Conservation (phyloP, 2,888 invertebrate species). For the Seira musarum region DNA sequence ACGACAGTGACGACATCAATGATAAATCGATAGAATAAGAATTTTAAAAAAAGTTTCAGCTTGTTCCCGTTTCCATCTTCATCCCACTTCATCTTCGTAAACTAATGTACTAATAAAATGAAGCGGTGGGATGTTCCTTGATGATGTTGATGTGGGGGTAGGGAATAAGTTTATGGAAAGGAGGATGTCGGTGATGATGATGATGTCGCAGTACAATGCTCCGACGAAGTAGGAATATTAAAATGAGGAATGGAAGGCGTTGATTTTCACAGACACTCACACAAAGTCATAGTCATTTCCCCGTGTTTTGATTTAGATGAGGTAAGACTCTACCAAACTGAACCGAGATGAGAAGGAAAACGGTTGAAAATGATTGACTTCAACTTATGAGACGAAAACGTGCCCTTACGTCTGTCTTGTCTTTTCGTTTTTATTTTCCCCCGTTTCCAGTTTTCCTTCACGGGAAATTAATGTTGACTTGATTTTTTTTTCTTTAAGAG, state of each 20-base stretch:
- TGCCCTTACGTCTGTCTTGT: too few relatives aligned
- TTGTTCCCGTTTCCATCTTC: background rate
- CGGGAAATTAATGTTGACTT: background rate
- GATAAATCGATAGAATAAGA: conserved; percentile 33
- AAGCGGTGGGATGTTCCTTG: background rate
- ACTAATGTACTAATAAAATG: too few relatives aligned
- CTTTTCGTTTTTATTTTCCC: background rate
- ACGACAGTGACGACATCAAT: conserved; percentile 32
- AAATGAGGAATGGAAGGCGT: too few relatives aligned
- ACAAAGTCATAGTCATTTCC: too few relatives aligned
- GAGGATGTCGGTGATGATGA: background rate
- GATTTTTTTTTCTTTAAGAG: too few relatives aligned
- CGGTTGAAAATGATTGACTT: background rate
- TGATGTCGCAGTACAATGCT: background rate
- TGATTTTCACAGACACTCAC: too few relatives aligned
- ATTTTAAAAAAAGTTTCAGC: too few relatives aligned
- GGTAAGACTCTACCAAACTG: background rate
- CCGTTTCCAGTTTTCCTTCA: too few relatives aligned
- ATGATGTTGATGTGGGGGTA: too few relatives aligned
- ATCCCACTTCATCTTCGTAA: too few relatives aligned
- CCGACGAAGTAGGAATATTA: too few relatives aligned
- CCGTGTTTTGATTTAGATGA: background rate
- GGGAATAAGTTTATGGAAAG: too few relatives aligned
- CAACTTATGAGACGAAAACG: background rate
- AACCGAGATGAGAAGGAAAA: background rate